Conservation (phyloP, 2,888 invertebrate species). For the Lepeophtheirus nordmannii region DNA sequence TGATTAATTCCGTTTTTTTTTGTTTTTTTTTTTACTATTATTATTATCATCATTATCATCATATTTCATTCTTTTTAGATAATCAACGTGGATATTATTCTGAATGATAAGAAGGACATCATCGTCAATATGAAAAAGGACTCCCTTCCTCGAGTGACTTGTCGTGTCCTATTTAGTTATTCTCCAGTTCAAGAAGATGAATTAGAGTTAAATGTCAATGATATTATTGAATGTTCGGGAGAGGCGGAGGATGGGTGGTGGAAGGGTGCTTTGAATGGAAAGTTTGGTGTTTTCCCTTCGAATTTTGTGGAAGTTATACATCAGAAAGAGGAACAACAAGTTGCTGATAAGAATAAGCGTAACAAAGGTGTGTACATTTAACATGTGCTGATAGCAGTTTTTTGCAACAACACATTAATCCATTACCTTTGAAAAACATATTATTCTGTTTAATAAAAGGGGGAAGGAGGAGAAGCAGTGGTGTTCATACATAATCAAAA, state of each 20-base stretch:
- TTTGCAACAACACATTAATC: too few species aligned
- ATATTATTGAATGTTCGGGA: constrained; percentile 71
- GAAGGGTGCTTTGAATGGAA: constrained; percentile 63
- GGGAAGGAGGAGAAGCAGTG: too few species aligned
- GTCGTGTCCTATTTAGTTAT: constrained; percentile 76
- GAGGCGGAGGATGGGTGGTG: constrained; percentile 91
- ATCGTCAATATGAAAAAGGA: not conserved
- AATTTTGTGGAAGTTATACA: constrained; percentile 59
- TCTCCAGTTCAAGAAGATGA: constrained; percentile 87
- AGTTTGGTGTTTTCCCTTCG: constrained; percentile 79
- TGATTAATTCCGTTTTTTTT: too few species aligned
- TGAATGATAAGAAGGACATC: too few species aligned
- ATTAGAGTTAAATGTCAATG: constrained; percentile 66
- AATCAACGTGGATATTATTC: too few species aligned
- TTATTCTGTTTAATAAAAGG: too few species aligned
- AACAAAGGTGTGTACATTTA: constrained; percentile 3
- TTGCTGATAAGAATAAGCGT: constrained; percentile 26
- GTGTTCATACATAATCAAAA: too few species aligned
- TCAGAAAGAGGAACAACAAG: constrained; percentile 8
- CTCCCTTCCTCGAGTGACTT: constrained; percentile 32
- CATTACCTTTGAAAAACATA: too few species aligned
- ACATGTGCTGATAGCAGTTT: too few species aligned
- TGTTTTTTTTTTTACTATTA: too few species aligned
- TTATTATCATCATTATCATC: too few species aligned
- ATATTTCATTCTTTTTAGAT: too few species aligned